Percentiles rank a stretch among this genome's conserved stretches.
Conservation (phyloP, 2,113 vertebrate genomes). For the Phrynocephalus versicolor region DNA sequence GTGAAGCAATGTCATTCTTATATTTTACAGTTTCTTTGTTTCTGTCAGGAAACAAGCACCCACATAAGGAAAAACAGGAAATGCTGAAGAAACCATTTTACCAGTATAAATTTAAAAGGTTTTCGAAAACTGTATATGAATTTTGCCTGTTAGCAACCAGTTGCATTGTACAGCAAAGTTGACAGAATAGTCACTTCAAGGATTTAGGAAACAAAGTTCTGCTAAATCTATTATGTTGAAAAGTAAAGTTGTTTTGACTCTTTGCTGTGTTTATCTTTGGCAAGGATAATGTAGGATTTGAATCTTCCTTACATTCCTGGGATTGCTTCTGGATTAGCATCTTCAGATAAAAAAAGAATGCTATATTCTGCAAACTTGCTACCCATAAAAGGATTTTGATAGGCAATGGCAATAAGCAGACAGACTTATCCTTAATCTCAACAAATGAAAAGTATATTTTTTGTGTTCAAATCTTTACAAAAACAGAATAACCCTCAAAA, state of each 20-base stretch:
- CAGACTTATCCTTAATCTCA: slow-evolving; percentile 21
- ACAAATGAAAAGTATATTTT: slow-evolving; percentile 43
- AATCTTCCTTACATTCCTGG: slow-evolving; percentile 43
- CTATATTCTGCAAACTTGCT: slow-evolving; percentile 49
- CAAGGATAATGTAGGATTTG: slow-evolving; percentile 41
- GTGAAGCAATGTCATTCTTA: background rate
- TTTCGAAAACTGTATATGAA: slow-evolving; percentile 23
- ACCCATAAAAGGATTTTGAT: slow-evolving; percentile 27
- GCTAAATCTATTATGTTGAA: background rate
- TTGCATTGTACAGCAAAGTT: background rate
- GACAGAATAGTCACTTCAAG: slow-evolving; percentile 16
- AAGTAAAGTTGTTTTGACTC: slow-evolving; percentile 17
- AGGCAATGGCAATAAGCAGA: slow-evolving; percentile 21
- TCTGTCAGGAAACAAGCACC: slow-evolving; percentile 43
- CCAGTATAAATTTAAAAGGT: slow-evolving; percentile 24
- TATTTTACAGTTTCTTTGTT: slow-evolving; percentile 23
- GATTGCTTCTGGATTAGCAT: slow-evolving; percentile 71
- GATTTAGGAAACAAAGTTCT: slow-evolving; percentile 40
- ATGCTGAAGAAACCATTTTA: slow-evolving; percentile 17
- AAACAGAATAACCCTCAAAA: background rate
- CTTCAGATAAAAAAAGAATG: slow-evolving; percentile 42
- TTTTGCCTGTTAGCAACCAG: slow-evolving; percentile 2
- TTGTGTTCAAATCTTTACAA: slow-evolving; percentile 29
- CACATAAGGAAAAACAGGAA: slow-evolving; percentile 47
- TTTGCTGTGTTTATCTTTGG: slow-evolving; percentile 32